Conservation (phyloP, 2,888 invertebrate species). For the Drosophila bunnanda region DNA sequence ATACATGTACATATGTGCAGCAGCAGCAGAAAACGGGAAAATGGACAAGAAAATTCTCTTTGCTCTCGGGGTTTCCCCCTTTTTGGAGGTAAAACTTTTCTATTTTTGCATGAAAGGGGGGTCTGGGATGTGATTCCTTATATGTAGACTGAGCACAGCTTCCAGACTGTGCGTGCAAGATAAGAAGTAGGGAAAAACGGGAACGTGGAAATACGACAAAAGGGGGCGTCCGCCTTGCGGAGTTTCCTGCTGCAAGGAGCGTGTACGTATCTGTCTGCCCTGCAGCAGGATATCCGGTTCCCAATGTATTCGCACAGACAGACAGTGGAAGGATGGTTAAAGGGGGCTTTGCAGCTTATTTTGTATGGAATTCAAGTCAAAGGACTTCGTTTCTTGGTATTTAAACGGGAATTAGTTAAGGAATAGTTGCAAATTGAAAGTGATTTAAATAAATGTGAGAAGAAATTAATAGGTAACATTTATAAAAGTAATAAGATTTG, state of each 20-base stretch:
- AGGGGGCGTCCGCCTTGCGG: slow-evolving; percentile 22
- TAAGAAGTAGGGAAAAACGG: slow-evolving; percentile 56
- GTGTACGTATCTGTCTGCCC: slow-evolving; percentile 55
- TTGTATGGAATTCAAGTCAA: slow-evolving; percentile 1
- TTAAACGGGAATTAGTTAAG: slow-evolving; percentile 35
- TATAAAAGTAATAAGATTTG: neutral
- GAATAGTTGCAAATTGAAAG: slow-evolving; percentile 2
- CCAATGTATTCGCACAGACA: slow-evolving; percentile 65
- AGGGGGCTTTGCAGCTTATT: slow-evolving; percentile 2
- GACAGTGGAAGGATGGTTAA: slow-evolving; percentile 29
- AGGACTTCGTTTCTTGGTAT: slow-evolving; percentile 5
- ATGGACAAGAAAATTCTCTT: slow-evolving; percentile 30
- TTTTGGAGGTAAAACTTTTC: slow-evolving; percentile 68
- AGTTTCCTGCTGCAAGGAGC: slow-evolving; percentile 54
- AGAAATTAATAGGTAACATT: neutral
- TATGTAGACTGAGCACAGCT: slow-evolving; percentile 23
- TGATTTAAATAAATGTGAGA: neutral
- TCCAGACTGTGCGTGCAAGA: slow-evolving; percentile 68
- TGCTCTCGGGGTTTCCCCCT: slow-evolving; percentile 16
- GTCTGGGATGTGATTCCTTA: slow-evolving; percentile 30
- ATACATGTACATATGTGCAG: slow-evolving; percentile 60
- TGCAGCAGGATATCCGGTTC: slow-evolving; percentile 76
- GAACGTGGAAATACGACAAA: slow-evolving; percentile 19
- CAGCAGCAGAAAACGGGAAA: slow-evolving; percentile 46
- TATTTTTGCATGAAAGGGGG: slow-evolving; percentile 68